Evolutionary conservation across 1,140 invertebrate species (phyloP), one percentile per base, ranked within the genome.

Genomic region (Plodia interpunctella): DNA sequence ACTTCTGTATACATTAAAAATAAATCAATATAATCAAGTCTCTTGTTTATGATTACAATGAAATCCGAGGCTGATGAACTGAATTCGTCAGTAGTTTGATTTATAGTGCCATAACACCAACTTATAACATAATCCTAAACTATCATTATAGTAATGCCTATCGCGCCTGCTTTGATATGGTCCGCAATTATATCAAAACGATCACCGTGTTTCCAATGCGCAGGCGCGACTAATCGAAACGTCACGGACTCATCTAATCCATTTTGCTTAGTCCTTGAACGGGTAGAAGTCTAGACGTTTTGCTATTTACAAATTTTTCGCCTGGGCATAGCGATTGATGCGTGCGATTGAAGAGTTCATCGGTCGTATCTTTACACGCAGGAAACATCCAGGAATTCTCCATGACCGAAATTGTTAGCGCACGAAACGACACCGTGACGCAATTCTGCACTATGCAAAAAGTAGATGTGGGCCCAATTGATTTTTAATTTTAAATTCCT

Each of bases 231-330:
- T 66, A 80, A 80, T 85, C 70, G 59, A 32, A 70, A 62, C 59
- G 70, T 74, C 70, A 66, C 70, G 62, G 62, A 65, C 54, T 66
- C 57, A 72, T 81, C 76, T 70, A 74, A 67, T 68, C 63, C 66
- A 72, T 80, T 76, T 74, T 73, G 71, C 65, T 55, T 13, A 77
- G 82, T 79, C 83, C 79, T 88, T 88, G 79, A 80, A 80, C 71
- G 70, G 66, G 79, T 74, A 86, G 76, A 83, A 83, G 82, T 87
- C 83, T 88, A 86, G 83, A 85, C 80, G 69, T 55, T 79, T 82
- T 86, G 73, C 80, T 78, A 87, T 86, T 88, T 88, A 81, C 76
- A 80, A 73, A 86, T 83, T 85, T 85, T 80, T 82, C 76, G 81
- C 70, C 72, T 71, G 74, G 74, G 83, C 76, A 87, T 87, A 80